Conservation (phyloP, 2,113 vertebrate genomes). For the Rhodinocichla rosea region DNA sequence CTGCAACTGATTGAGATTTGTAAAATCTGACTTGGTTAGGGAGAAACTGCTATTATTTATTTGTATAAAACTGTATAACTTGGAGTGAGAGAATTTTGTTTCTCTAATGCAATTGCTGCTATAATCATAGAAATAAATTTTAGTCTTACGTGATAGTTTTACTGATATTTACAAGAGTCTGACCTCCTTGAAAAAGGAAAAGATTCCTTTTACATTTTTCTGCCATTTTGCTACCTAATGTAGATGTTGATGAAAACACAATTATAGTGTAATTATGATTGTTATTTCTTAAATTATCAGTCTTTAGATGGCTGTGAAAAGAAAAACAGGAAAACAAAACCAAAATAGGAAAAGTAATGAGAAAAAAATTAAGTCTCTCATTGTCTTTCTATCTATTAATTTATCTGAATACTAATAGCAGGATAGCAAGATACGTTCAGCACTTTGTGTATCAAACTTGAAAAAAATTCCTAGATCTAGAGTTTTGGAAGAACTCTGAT, state of each 20-base stretch:
- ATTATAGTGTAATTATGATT: not conserved
- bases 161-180: not conserved
- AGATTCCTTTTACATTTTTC: not conserved
- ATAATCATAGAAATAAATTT: not conserved
- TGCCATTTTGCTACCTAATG: not conserved
- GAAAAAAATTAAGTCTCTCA: not conserved
- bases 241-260: not conserved
- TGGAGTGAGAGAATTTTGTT: not conserved
- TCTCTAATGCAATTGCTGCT: not conserved
- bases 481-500: not conserved
- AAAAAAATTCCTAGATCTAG: not conserved
- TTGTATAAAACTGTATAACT: not conserved
- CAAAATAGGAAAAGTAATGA: not conserved
- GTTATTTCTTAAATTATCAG: not conserved
- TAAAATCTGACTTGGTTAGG: not conserved
- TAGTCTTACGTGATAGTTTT: not conserved
- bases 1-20: not conserved
- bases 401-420: not conserved
- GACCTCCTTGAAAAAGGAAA: not conserved
- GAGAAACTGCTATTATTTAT: not conserved
- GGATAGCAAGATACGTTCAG: not conserved
- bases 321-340: not conserved
- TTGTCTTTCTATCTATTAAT: not conserved
- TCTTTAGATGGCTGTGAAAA: not conserved
- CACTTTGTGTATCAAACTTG: not conserved